Base-by-base conservation (phyloP, 2,113 vertebrate species). In the Tragelaphus buxtoni region DNA sequence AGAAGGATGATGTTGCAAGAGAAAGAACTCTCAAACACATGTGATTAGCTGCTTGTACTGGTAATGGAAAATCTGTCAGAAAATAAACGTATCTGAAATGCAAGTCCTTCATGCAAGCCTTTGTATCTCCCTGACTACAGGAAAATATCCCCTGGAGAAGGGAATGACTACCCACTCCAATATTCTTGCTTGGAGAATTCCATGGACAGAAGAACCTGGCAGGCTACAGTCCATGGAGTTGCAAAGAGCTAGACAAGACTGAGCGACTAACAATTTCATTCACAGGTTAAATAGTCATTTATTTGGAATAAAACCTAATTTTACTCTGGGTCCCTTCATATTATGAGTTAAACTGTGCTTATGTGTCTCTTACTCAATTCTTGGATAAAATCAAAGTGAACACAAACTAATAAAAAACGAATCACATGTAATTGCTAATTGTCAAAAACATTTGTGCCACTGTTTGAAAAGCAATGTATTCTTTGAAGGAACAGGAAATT, bases 401-500 rank as follows among this genome's bases (percentile, higher is more conserved):
- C 88, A 61, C 2, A n/a, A 28, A 84, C 94, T 47, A 81, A 81
- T 60, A 47, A 83, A 96, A 96, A 47, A 53, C 69, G 94, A 95
- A 89, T 79, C 28, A 65, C 28, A 65, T 5, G 13, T 60, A 87
- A 86, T 45, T 88, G 83, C 3, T 79, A 90, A 93, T 86, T 91
- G 60, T 95, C 63, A 85, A 83, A 58, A 86, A 39, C 53, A 32
- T 55, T 26, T 26, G 49, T 53, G 63, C 7, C n/a, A 20, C n/a
- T 94, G 88, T 94, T 91, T 74, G 63, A 86, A 96, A 51, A 88
- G 55, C 35, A 82, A 16, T 18, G 45, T 81, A 61, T 95, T 80
- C 26, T 86, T 82, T 90, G 77, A 91, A 96, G 95, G 58, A 88
- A 94, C 58, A 91, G 91, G 89, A 94, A 94, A 95, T 92, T 65